Base-by-base conservation (phyloP, 53 echinoderm and acorn worm genomes). In the Apostichopus leukothele region DNA sequence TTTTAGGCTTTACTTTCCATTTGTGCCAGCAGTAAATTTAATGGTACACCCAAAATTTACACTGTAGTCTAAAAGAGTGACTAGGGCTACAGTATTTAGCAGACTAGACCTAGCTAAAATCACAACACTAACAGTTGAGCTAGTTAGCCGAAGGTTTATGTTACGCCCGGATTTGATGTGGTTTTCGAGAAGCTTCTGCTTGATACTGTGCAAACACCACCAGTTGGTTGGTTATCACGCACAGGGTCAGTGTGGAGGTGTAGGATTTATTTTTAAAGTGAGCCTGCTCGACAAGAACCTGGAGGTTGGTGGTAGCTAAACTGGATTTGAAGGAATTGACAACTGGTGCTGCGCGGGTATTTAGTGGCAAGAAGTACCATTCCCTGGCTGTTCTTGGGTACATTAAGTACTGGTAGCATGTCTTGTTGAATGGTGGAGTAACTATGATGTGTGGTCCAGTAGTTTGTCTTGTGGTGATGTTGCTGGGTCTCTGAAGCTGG, bases 161-260 rank as follows among this genome's bases (percentile, higher is more conserved):
- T 39, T 0, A 39, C 2, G 39, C 39, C 3, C 2, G 39, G 39
- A 39, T 39, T 39, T 39, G 39, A 3, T 39, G 39, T 39, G 39
- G 39, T 39, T 39, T 39, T 39, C 39, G 2, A 39, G 39, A 3
- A 39, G 39, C 39, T 39, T 39, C 52, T 50, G 78, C 12, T 77
- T 14, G 16, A 77, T 77, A 77, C 78, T 77, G 78, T 77, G 78
- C 50, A 27, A 77, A 7, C 78, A 77, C 78, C 13, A 10, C 78
- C 13, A 19, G 7, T 25, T 11, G 13, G 78, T 0, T 7, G 9
- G 1, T 26, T 23, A 13, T 25, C 22, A 27, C 75, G 8, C 5
- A 9, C 9, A 5, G 14, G 78, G 78, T 77, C 78, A 25, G 26
- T 5, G 27, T 77, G 51, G 27, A 21, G 26, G 27, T 5, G 78